Percentiles rank a stretch among this genome's conserved stretches.
These are phyloP conservation scores for Xylocampa areola DNA, from an alignment of 2,888 invertebrate species.

Conservation along the genomic window DNA sequence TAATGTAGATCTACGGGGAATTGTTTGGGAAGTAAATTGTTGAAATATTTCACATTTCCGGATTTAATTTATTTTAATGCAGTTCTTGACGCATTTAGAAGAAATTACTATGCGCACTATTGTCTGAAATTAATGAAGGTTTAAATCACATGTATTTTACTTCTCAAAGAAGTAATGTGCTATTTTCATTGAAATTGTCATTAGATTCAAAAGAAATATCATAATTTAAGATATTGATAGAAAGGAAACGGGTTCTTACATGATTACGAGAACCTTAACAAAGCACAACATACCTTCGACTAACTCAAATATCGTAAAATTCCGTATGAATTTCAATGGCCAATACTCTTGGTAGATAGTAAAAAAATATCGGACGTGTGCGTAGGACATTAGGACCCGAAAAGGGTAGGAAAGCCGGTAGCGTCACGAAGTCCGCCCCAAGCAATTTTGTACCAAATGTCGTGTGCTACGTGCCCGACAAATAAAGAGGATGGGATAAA, in stretches of 20 bases:
- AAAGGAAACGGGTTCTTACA: neutral
- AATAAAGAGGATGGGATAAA: conserved; percentile 86
- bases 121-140: conserved; percentile 3
- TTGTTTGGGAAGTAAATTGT: conserved; percentile 33
- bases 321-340: conserved; percentile 76
- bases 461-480: conserved; percentile 86
- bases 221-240: neutral
- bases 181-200: too few species aligned
- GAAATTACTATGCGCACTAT: conserved; percentile 2
- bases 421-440: conserved; percentile 85
- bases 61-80: conserved; percentile 22
- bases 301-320: conserved; percentile 59
- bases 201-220: too few species aligned
- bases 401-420: conserved; percentile 76
- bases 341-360: conserved; percentile 71
- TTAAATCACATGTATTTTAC: conserved; percentile 1
- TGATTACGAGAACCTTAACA: neutral
- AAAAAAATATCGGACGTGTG: conserved; percentile 80
- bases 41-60: conserved; percentile 29
- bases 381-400: conserved; percentile 81
- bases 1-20: conserved; percentile 44
- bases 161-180: too few species aligned
- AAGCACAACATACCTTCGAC: conserved; percentile 29
- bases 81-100: conserved; percentile 22
- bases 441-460: conserved; percentile 89